These are phyloP conservation scores for Mobula birostris DNA, from an alignment of 2,113 vertebrate genomes.

Conservation along the genomic window DNA sequence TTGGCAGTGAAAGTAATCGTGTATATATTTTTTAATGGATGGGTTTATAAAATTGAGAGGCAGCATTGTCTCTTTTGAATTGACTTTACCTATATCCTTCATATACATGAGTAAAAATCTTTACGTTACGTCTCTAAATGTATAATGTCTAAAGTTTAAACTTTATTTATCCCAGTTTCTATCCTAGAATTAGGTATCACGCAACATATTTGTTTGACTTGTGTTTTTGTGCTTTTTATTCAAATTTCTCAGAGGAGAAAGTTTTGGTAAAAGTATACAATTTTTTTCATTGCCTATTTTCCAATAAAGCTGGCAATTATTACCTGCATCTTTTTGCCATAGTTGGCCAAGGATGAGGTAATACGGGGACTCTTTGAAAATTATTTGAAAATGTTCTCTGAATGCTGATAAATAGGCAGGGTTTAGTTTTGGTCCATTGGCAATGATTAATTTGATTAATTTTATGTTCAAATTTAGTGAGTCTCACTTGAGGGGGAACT, in stretches of 20 bases:
- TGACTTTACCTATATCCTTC: too few species aligned
- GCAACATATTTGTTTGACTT: not conserved
- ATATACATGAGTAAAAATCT: too few species aligned
- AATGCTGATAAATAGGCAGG: not conserved
- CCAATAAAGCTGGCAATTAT: not conserved
- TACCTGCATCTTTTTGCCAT: too few species aligned
- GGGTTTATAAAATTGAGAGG: too few species aligned
- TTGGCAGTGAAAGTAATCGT: too few species aligned
- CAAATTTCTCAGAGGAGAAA: not conserved
- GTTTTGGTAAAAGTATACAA: not conserved
- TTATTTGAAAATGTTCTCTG: not conserved
- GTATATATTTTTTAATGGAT: too few species aligned
- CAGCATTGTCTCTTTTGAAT: too few species aligned
- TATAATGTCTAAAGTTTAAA: too few species aligned
- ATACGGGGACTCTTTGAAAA: not conserved
- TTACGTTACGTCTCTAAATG: too few species aligned
- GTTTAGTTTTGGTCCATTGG: not conserved
- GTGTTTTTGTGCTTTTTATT: not conserved
- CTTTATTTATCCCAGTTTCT: not conserved
- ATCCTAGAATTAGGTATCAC: not conserved
- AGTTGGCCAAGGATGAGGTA: not conserved
- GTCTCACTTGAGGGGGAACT: not conserved
- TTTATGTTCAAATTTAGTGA: not conserved
- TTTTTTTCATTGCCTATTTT: not conserved
- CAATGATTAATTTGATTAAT: not conserved